Conservation (phyloP, 2,113 vertebrate genomes). For the Azemiops feae region DNA sequence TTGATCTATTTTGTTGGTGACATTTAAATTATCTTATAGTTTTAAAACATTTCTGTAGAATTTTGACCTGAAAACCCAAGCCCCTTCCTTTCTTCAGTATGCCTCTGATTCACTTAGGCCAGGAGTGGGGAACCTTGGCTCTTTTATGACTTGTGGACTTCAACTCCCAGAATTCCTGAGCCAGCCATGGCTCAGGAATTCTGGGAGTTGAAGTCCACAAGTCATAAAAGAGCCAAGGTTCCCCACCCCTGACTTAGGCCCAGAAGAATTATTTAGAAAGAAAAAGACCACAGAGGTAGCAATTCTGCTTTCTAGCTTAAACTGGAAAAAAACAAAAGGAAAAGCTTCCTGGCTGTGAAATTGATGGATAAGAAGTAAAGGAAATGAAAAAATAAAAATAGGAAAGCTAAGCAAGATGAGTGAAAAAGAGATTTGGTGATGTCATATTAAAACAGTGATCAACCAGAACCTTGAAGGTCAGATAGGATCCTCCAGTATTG, state of each 20-base stretch:
- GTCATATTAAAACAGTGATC: not conserved
- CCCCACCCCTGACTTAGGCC: not conserved
- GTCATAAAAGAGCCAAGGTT: too few relatives aligned
- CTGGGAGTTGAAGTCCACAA: too few relatives aligned
- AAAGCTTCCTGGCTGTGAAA: not conserved
- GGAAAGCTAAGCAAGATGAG: not conserved
- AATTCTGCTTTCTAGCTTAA: not conserved
- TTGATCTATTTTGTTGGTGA: not conserved
- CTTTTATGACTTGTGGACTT: too few relatives aligned
- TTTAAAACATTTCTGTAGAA: not conserved
- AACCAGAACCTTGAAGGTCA: not conserved
- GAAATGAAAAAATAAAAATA: not conserved
- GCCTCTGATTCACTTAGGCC: not conserved
- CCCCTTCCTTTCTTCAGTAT: not conserved
- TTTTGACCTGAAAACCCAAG: not conserved
- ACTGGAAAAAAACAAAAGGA: not conserved
- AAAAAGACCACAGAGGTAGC: not conserved
- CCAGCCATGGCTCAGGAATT: too few relatives aligned
- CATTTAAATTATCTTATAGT: not conserved
- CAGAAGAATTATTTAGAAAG: not conserved
- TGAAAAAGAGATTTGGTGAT: not conserved
- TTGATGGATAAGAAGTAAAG: not conserved
- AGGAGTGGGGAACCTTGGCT: too few relatives aligned
- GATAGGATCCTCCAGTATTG: not conserved
- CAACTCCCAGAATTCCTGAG: too few relatives aligned